Evolutionary conservation across 2,888 invertebrate genomes (phyloP), one percentile per base, ranked within the genome.

Genomic region (Napeogenes sylphis): DNA sequence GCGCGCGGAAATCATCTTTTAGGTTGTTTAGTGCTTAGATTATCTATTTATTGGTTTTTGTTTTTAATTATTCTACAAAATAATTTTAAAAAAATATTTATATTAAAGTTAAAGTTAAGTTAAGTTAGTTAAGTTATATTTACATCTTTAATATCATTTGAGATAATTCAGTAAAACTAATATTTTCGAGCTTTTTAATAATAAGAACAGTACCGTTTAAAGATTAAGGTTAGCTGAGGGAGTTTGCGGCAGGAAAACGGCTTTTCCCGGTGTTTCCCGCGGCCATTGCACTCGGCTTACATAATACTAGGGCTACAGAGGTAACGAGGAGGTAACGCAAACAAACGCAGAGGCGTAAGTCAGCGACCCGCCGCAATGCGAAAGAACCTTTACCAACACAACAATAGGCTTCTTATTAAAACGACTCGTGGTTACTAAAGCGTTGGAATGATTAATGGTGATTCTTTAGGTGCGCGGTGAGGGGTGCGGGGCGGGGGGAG

Each of bases 231-330:
- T 75, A 75, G 70, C 74, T 67, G 67, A 73, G 76, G 72, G 79
- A 81, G 45, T 56, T 80, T 79, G 76, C 74, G 72, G 72, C 64
- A 75, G 77, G 81, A 75, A 78, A 78, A 79, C 79, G 75, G 78
- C 74, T 81, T 79, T 78, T 79, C 79, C 79, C 76, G 74, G 77
- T 79, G 76, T 83, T 83, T 80, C 79, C 78, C 78, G 82, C 86
- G 90, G 89, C 87, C 89, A 89, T 89, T 89, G 89, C 88, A 86
- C 89, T 78, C 87, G 75, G 73, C 83, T 88, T 90, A 89, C 81
- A 82, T 88, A 90, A 89, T 77, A 89, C 87, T 81, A 84, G 88
- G 88, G 85, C 81, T 76, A 79, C 85, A 87, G 85, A 84, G 80
- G 85, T 83, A 82, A 77, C 77, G 75, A 82, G 86, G 84, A 83